Evolutionary conservation across 2,797 vertebrate genomes (phyloP), one percentile per base, ranked within the genome.

Genomic region (Xerus rutilus): DNA sequence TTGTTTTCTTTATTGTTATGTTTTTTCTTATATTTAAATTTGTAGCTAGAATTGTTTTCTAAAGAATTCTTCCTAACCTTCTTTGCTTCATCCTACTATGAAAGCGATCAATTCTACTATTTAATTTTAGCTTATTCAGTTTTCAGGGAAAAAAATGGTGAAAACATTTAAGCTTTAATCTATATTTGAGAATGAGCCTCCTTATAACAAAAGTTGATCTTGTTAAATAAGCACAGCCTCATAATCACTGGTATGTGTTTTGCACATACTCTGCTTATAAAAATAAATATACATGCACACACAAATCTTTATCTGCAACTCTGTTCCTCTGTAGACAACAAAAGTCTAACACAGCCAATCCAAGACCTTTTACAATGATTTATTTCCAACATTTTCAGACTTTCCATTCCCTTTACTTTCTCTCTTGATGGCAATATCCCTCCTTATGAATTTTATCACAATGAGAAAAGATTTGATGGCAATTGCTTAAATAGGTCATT

Each of bases 1-100:
- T 67, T 79, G 43, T 83, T 74, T 82, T 70, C 70, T 78, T n/a
- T 73, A 64, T 92, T 10, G 18, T 77, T 76, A 12, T 64, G 12
- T 43, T 86, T 95, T 78, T 87, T 39, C 32, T 79, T 39, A 85
- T 85, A 43, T 92, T 62, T 76, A 86, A 32, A 43, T 90, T 85
- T 88, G 14, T 73, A 54, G 73, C 30, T 86, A 77, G 7, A 17
- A 28, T 77, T 88, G 10, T 79, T 96, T 85, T 76, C 74, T 93
- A 57, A n/a, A 79, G 89, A 77, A 14, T 35, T 21, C 13, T 47
- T 89, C 54, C 28, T 83, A 86, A 73, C 0, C 32, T 77, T 52
- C 21, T 83, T 82, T 85, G 62, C 14, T 95, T 78, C 64, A 57
- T 67, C 8, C 13, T 21, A 25, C 25, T 83, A 77, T 49, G 28